A percentile compares a stretch with the other conserved stretches of the same genome.
Conservation (phyloP, 1,140 invertebrate genomes). For the Pissodes strobi region DNA sequence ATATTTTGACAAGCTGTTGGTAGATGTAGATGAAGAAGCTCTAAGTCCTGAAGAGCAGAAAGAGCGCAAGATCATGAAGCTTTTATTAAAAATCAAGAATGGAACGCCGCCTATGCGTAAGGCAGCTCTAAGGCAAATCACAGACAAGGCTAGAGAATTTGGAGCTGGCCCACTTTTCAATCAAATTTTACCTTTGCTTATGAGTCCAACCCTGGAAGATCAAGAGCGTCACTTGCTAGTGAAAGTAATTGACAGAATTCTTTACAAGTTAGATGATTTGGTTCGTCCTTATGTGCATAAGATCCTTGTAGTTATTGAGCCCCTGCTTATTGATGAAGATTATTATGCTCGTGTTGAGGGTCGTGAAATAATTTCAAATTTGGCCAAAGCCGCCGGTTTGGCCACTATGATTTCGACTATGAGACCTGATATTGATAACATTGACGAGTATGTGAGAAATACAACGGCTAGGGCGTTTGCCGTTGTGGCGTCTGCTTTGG, state of each 20-base stretch:
- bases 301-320: conserved; percentile 99
- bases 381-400: conserved; percentile 98
- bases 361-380: conserved; percentile 98
- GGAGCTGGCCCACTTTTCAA: conserved; percentile 98
- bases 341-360: conserved; percentile 99
- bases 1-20: conserved; percentile 97
- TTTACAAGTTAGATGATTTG: conserved; percentile 98
- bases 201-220: conserved; percentile 99
- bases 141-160: conserved; percentile 97
- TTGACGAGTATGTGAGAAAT: conserved; percentile 99
- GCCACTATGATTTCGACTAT: conserved; percentile 99
- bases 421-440: conserved; percentile 99
- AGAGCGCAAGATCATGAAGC: conserved; percentile 98
- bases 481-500: conserved; percentile 95
- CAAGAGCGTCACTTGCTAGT: conserved; percentile 99
- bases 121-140: conserved; percentile 95
- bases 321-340: conserved; percentile 98
- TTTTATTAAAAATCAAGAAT: conserved; percentile 98
- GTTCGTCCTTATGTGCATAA: conserved; percentile 99
- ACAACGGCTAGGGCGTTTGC: conserved; percentile 99
- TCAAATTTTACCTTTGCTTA: conserved; percentile 96
- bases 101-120: conserved; percentile 99
- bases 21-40: conserved; percentile 97
- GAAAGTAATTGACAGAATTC: conserved; percentile 98
- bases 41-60: conserved; percentile 96